Base-by-base conservation (phyloP, 2,797 vertebrate genomes). In the Lepus oiostolus region DNA sequence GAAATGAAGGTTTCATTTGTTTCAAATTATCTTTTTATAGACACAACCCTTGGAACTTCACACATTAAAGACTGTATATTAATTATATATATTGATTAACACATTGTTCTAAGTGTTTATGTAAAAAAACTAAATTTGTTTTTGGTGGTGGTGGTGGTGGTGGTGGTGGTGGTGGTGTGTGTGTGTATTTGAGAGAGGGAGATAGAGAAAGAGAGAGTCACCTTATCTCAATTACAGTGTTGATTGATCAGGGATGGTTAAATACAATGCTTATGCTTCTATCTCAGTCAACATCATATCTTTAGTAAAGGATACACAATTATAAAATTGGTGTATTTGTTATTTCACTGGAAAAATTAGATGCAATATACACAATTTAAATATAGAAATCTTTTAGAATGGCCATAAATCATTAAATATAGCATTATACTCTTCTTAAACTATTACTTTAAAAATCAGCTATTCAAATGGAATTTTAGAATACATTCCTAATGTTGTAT, bases 311-410 rank as follows among this genome's bases (percentile, higher is more conserved):
- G 22, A 60, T 42, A 79, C 70, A 75, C 92, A 84, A 77, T 24
- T 35, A 47, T 8, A 47, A 21, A 11, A 7, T 94, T 72, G 13
- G 77, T 87, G 82, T 24, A 30, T 54, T 38, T 87, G 42, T 54
- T 93, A 50, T 74, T 35, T 79, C 17, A 54, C 32, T 63, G 19
- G 47, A 24, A 86, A 93, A 75, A 85, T 81, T 79, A 89, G 4
- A 91, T 94, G 90, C 7, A 82, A 32, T 11, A 67, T 81, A 35
- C n/a, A 71, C 12, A 88, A 11, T 58, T 58, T 85, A 6, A 93
- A 87, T 95, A 88, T 72, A 85, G 88, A 94, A 90, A 90, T 2
- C 1, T 28, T 82, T 91, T 91, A 38, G 6, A 82, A 93, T 65
- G 84, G 10, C 79, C 4, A 47, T 91, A 30, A 85, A n/a, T 93